These are phyloP conservation scores for Araneus ventricosus DNA, from an alignment of 1,140 invertebrate species.

Conservation along the genomic window DNA sequence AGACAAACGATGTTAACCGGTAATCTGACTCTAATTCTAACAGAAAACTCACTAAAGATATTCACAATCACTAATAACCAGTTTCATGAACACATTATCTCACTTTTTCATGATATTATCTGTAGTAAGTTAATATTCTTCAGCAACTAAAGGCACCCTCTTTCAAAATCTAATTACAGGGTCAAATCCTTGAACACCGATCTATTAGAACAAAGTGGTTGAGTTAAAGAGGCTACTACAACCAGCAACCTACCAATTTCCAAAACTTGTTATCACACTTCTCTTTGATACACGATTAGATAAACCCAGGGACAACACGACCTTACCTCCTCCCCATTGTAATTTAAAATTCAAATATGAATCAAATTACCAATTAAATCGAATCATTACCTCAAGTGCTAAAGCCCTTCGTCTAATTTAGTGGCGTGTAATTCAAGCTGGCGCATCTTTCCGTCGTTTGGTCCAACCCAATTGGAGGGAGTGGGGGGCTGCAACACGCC, in stretches of 20 bases:
- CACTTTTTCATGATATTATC: too few species aligned
- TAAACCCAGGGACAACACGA: background rate
- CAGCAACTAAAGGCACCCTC: too few species aligned
- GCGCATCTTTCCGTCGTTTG: background rate
- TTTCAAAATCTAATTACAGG: background rate
- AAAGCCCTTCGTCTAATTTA: background rate
- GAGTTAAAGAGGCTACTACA: constrained; percentile 1
- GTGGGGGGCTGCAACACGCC: background rate
- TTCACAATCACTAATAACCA: too few species aligned
- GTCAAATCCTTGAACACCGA: background rate
- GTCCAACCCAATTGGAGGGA: background rate
- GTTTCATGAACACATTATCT: too few species aligned
- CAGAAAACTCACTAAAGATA: too few species aligned
- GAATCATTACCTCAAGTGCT: constrained; percentile 19
- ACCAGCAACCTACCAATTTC: background rate
- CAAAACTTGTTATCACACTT: constrained; percentile 20
- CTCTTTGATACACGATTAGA: background rate
- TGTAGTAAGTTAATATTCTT: too few species aligned
- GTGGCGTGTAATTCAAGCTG: background rate
- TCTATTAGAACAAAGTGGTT: constrained; percentile 25
- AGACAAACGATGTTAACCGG: too few species aligned
- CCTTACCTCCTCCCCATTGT: background rate
- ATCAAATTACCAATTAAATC: constrained; percentile 41
- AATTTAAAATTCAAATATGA: constrained; percentile 43
- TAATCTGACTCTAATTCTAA: too few species aligned